phyloP scores from a whole-genome alignment of 92 coral and sea anemone genomes.

The Actinernus sp. region DNA sequence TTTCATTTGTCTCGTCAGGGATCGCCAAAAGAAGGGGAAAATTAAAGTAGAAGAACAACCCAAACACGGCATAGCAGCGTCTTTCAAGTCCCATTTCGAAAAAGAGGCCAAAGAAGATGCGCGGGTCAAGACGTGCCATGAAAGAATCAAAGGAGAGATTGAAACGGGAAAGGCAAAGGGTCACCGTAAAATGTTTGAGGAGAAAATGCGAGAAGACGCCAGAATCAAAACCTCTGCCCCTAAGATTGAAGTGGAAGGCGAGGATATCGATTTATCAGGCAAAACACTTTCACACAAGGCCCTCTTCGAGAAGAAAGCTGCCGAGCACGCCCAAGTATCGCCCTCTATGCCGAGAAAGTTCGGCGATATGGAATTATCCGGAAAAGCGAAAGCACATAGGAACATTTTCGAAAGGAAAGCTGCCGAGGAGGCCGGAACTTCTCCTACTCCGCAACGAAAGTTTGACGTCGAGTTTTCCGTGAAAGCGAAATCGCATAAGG shows the following conservation, averaged over 20 bases:
- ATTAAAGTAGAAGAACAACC: slow-evolving; percentile 71
- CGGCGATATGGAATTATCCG: slow-evolving; percentile 69
- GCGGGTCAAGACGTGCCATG: slow-evolving; percentile 47
- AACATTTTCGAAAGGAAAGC: slow-evolving; percentile 75
- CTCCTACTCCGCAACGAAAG: slow-evolving; percentile 54
- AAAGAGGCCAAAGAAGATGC: slow-evolving; percentile 71
- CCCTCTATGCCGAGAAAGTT: slow-evolving; percentile 77
- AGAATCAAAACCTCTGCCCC: slow-evolving; percentile 40
- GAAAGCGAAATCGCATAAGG: slow-evolving; percentile 61
- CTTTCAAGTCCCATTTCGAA: slow-evolving; percentile 75
- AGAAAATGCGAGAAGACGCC: slow-evolving; percentile 41
- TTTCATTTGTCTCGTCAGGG: slow-evolving; percentile 7
- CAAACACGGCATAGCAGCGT: slow-evolving; percentile 74
- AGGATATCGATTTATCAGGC: slow-evolving; percentile 70
- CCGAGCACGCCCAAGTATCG: slow-evolving; percentile 64
- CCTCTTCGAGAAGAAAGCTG: slow-evolving; percentile 80
- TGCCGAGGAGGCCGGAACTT: slow-evolving; percentile 50
- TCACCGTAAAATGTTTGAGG: slow-evolving; percentile 60
- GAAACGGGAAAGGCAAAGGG: slow-evolving; percentile 57
- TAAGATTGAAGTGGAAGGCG: slow-evolving; percentile 72
- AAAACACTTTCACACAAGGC: slow-evolving; percentile 75
- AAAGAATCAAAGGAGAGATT: slow-evolving; percentile 40
- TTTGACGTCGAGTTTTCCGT: slow-evolving; percentile 66
- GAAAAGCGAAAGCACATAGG: slow-evolving; percentile 71
- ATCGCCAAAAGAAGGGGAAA: slow-evolving; percentile 62